These are phyloP conservation scores for Diadromus collaris DNA, from an alignment of 2,888 invertebrate species.

Conservation along the genomic window DNA sequence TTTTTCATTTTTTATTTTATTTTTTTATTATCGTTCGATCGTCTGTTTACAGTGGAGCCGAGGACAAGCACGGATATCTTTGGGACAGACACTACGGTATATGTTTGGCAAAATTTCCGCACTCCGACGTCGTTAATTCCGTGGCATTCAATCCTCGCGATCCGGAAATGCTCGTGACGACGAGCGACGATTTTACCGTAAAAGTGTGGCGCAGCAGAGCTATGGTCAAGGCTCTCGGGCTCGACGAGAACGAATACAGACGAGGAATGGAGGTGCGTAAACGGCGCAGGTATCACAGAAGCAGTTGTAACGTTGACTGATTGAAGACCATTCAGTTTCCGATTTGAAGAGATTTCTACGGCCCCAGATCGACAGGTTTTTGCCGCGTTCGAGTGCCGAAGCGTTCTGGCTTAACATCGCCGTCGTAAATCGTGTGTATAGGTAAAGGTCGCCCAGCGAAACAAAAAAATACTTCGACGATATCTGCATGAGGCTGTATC, in stretches of 20 bases:
- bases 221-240: constrained; percentile 80
- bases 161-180: constrained; percentile 90
- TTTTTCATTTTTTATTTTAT: not conserved
- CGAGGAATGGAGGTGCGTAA: constrained; percentile 80
- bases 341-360: constrained; percentile 70
- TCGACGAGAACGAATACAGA: constrained; percentile 78
- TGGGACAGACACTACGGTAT: constrained; percentile 94
- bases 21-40: constrained; percentile 12
- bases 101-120: constrained; percentile 88
- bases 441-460: constrained; percentile 8
- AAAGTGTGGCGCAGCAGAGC: constrained; percentile 84
- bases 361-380: constrained; percentile 9
- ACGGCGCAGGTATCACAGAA: constrained; percentile 73
- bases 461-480: too few relatives aligned
- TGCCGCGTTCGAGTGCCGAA: constrained; percentile 24
- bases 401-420: not conserved
- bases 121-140: constrained; percentile 90
- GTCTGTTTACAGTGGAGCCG: constrained; percentile 86
- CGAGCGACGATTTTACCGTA: constrained; percentile 90
- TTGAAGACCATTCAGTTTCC: constrained; percentile 77
- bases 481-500: too few relatives aligned
- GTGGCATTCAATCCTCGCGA: constrained; percentile 92
- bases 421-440: constrained; percentile 43
- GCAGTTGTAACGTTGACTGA: constrained; percentile 76
- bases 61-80: constrained; percentile 90